Evolutionary conservation across 2,113 vertebrate species (phyloP), one percentile per base, ranked within the genome.

Genomic region (Gadus chalcogrammus): DNA sequence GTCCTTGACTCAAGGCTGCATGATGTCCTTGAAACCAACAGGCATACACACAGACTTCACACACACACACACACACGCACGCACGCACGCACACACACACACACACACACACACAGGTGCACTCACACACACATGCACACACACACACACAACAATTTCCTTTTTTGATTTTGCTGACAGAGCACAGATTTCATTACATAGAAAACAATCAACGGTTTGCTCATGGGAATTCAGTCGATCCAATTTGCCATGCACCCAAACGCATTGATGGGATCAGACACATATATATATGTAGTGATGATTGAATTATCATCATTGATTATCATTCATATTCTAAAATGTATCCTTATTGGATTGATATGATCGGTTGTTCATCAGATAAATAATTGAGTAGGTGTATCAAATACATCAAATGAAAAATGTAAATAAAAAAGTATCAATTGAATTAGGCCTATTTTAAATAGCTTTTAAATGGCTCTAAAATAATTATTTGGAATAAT

Each of bases 21-120:
- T 15, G 22, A 53, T 81, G 89, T 82, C 91, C 88, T 91, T 92
- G 88, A 89, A 80, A 70, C 71, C 70, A 66, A 74, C 68, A 8
- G 28, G 4, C 63, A 27, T 12, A 17, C 28, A 5, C 16, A 15
- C 69, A 53, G 31, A 35, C 31, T 35, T 35, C 31, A 53, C 63
- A 62, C 65, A 69, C 68, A 68, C 71, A 38, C 28, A 24, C 15
- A n/a, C 16, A 35, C 24, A 24, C 5, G 2, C 55, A 15, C 53
- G 3, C 28, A n/a, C 63, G 9, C 63, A n/a, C 63, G 17, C 28
- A n/a, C 24, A n/a, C 61, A 31, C 31, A 35, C 61, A 31, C 31
- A 52, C 35, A 67, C 55, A 27, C 38, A 64, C 64, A 20, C 61
- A 76, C 80, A 64, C 68, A 74, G 65, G 68, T 71, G 68, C 68